phyloP scores from a whole-genome alignment of 2,113 vertebrate species.

The Dolichallabes microphthalmus region DNA sequence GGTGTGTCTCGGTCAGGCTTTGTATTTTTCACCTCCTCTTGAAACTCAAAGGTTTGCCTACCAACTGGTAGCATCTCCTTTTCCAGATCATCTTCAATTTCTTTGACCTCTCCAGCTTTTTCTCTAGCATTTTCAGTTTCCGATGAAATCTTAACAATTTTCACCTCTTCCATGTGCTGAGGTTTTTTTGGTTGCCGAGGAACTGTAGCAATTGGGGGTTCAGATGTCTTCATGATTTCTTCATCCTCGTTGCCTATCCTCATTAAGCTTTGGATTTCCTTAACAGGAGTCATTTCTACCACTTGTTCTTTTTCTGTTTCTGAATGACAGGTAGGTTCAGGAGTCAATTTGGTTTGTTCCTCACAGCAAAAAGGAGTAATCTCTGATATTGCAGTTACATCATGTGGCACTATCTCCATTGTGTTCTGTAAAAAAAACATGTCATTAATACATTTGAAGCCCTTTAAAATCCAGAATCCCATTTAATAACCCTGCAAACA shows the following conservation, averaged over 20 bases:
- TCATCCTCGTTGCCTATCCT: conserved; percentile 22
- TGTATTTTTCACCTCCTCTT: background rate
- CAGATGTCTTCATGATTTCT: background rate
- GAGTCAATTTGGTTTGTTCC: conserved; percentile 18
- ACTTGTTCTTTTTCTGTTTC: conserved; percentile 21
- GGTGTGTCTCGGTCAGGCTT: background rate
- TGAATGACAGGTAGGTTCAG: conserved; percentile 17
- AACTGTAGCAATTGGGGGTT: conserved; percentile 15
- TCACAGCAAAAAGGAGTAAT: conserved; percentile 28
- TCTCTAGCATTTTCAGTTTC: conserved; percentile 45
- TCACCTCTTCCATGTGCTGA: conserved; percentile 41
- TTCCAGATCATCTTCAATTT: conserved; percentile 1
- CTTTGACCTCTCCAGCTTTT: background rate
- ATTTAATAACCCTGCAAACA: background rate
- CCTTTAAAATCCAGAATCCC: background rate
- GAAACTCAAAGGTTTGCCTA: background rate
- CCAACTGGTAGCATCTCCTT: conserved; percentile 1
- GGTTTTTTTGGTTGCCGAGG: conserved; percentile 8
- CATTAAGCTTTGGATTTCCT: conserved; percentile 25
- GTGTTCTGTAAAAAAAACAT: conserved; percentile 33
- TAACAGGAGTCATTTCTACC: background rate
- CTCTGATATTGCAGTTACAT: background rate
- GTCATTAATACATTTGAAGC: background rate
- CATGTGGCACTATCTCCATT: background rate
- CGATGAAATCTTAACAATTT: conserved; percentile 54